Conservation (phyloP, 2,113 vertebrate species). For the Gambusia holbrooki region DNA sequence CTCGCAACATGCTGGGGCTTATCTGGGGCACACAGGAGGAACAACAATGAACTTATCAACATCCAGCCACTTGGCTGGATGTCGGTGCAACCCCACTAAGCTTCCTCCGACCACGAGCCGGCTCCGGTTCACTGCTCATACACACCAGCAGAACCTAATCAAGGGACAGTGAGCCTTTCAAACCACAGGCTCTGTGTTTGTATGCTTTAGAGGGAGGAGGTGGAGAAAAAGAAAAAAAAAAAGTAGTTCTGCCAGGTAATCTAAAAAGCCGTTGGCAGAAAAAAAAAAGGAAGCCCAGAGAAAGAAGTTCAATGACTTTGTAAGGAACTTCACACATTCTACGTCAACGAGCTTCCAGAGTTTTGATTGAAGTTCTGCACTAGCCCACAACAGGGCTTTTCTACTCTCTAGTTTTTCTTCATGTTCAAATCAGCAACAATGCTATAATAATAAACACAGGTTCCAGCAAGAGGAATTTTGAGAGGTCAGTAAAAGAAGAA, state of each 20-base stretch:
- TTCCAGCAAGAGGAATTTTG: conserved; percentile 43
- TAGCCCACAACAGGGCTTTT: conserved; percentile 58
- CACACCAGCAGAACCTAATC: conserved; percentile 72
- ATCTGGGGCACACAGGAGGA: conserved; percentile 71
- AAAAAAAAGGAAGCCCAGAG: conserved; percentile 20
- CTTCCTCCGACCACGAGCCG: conserved; percentile 45
- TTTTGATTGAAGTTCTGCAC: conserved; percentile 69
- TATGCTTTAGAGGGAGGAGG: conserved; percentile 18
- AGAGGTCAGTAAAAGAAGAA: conserved; percentile 36
- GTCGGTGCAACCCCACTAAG: conserved; percentile 56
- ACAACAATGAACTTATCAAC: conserved; percentile 75
- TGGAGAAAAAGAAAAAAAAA: conserved; percentile 7
- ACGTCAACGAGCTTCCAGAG: conserved; percentile 69
- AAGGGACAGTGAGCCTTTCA: conserved; percentile 65
- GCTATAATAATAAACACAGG: conserved; percentile 65
- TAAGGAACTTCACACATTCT: conserved; percentile 61
- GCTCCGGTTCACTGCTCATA: conserved; percentile 69
- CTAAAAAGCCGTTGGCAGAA: conserved; percentile 48
- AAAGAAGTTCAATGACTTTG: conserved; percentile 71
- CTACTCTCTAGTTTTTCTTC: conserved; percentile 44
- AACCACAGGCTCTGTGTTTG: conserved; percentile 38
- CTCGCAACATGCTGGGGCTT: conserved; percentile 56
- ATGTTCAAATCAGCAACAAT: conserved; percentile 59
- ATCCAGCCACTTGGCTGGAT: conserved; percentile 60
- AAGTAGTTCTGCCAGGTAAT: conserved; percentile 57